phyloP scores from a whole-genome alignment of 2,113 vertebrate species.

The Microcebus murinus region DNA sequence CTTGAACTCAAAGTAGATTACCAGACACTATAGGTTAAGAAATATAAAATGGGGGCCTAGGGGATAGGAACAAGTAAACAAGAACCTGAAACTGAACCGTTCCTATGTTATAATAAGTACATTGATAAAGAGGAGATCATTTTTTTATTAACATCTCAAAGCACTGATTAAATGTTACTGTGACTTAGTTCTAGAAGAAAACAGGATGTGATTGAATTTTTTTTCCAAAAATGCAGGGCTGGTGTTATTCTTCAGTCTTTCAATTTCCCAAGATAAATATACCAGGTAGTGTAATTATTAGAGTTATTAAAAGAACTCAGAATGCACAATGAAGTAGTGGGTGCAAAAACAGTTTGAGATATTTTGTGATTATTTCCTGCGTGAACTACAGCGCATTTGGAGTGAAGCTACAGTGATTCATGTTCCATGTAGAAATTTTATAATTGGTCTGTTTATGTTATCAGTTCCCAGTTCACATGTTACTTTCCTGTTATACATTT shows the following conservation, averaged over 20 bases:
- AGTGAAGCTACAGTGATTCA: background rate
- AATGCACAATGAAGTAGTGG: conserved; percentile 28
- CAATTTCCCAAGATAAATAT: conserved; percentile 54
- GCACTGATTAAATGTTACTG: conserved; percentile 15
- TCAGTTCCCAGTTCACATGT: conserved; percentile 26
- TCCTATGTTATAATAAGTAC: background rate
- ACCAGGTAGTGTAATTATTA: conserved; percentile 34
- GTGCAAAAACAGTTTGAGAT: background rate
- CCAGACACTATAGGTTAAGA: conserved; percentile 24
- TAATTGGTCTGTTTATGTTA: conserved; percentile 28
- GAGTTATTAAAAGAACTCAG: conserved; percentile 47
- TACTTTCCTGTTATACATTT: conserved; percentile 48
- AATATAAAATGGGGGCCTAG: conserved; percentile 9
- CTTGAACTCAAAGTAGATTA: conserved; percentile 26
- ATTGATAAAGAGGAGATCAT: conserved; percentile 29
- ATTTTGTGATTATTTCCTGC: conserved; percentile 13
- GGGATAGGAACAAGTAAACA: background rate
- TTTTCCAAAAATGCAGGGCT: conserved; percentile 31
- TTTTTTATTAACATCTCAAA: conserved; percentile 69
- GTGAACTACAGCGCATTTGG: background rate
- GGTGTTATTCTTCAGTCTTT: conserved; percentile 60
- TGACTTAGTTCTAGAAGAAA: conserved; percentile 60
- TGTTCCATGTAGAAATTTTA: conserved; percentile 14
- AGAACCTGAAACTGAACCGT: background rate
- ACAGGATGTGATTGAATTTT: conserved; percentile 48